A percentile compares a stretch with the other conserved stretches of the same genome.
Conservation (phyloP, 2,888 invertebrate species). For the Troides oblongomaculatus region DNA sequence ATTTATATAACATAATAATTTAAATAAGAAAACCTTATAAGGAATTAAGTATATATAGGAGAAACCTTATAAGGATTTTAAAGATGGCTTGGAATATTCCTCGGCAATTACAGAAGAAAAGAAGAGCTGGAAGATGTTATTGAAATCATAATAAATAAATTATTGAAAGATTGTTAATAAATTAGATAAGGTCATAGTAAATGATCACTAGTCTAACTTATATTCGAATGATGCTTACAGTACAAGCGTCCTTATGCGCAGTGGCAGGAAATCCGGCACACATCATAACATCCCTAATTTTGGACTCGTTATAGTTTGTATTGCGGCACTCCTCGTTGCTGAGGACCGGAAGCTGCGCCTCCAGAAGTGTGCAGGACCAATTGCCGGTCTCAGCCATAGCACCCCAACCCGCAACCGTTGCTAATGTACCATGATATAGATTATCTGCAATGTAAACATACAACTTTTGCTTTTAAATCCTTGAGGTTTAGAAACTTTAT, state of each 20-base stretch:
- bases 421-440: conserved; percentile 83
- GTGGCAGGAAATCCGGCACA: conserved; percentile 88
- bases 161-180: no score
- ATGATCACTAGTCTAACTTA: not conserved
- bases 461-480: not conserved
- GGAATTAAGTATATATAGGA: no score
- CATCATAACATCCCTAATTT: conserved; percentile 94
- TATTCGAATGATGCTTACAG: conserved; percentile 73
- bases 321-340: conserved; percentile 85
- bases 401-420: conserved; percentile 92
- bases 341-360: conserved; percentile 86
- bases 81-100: no score
- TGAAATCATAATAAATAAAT: no score
- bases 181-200: no score
- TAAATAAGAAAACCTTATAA: no score
- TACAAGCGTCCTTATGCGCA: conserved; percentile 90
- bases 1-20: no score
- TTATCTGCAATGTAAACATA: conserved; percentile 68
- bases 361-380: conserved; percentile 89
- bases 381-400: conserved; percentile 90
- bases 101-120: no score
- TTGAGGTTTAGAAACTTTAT: no score
- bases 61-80: no score
- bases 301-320: conserved; percentile 89
- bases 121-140: no score